Evolutionary conservation across 2,797 vertebrate genomes (phyloP).

Genomic region (Diceros bicornis): DNA sequence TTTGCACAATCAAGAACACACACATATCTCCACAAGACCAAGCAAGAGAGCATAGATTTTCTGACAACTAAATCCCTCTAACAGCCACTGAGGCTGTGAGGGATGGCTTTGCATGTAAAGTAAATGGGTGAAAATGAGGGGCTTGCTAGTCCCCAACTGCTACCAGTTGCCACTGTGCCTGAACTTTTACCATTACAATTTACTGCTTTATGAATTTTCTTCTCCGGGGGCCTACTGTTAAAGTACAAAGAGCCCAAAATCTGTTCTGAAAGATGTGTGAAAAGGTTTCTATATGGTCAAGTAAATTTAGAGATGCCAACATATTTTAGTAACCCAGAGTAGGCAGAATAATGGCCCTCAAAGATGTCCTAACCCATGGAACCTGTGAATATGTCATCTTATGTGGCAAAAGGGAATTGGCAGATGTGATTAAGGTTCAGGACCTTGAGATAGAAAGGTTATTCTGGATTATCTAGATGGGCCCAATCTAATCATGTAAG

Average conservation of each 20-base stretch:
- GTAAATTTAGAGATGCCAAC: conserved; percentile 27
- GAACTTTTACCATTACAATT: conserved; percentile 32
- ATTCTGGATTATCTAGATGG: background rate
- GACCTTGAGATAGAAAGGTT: conserved; percentile 23
- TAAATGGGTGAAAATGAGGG: background rate
- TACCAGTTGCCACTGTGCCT: background rate
- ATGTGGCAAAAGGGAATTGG: background rate
- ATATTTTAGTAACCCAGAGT: background rate
- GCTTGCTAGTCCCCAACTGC: background rate
- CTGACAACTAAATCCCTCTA: conserved; percentile 39
- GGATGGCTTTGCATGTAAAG: conserved; percentile 3
- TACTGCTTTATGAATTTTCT: conserved; percentile 60
- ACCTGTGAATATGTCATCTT: background rate
- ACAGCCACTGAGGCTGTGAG: background rate
- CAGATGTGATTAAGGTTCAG: conserved; percentile 12
- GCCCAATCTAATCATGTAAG: background rate
- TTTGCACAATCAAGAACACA: conserved; percentile 59
- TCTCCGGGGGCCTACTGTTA: background rate
- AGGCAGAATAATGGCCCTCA: background rate
- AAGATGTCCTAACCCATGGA: background rate
- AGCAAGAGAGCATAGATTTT: conserved; percentile 1
- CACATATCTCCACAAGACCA: background rate
- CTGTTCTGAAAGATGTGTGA: background rate
- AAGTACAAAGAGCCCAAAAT: conserved; percentile 51
- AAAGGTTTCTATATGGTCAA: conserved; percentile 17